Percentiles rank a stretch among this genome's conserved stretches.
Conservation (phyloP, 64 coral and sea anemone species). For the Cladopsammia gracilis region DNA sequence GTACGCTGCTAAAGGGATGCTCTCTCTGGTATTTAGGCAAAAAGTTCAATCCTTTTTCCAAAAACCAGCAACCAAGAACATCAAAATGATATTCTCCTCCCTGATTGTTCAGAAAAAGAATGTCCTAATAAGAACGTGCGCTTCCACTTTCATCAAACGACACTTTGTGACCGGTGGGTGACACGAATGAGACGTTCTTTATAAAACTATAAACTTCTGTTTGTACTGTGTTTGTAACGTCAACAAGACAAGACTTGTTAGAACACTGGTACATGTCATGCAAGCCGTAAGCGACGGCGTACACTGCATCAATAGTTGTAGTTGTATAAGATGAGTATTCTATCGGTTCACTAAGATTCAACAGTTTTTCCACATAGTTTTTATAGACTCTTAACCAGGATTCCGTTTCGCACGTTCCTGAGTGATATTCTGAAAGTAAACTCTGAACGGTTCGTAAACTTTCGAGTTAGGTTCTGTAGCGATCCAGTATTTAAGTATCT, state of each 20-base stretch:
- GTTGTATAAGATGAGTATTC: conserved; percentile 73
- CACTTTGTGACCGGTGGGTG: conserved; percentile 59
- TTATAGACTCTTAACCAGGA: conserved; percentile 48
- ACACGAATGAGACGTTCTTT: conserved; percentile 65
- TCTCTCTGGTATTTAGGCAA: neutral
- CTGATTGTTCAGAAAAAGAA: conserved; percentile 10
- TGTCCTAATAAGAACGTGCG: conserved; percentile 32
- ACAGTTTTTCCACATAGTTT: conserved; percentile 4
- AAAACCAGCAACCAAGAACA: conserved; percentile 51
- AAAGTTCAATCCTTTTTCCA: conserved; percentile 10
- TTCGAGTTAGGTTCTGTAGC: conserved; percentile 42
- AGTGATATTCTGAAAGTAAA: conserved; percentile 73
- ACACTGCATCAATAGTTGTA: conserved; percentile 76
- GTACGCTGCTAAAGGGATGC: neutral
- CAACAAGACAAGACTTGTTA: neutral
- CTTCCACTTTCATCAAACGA: conserved; percentile 68
- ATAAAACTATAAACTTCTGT: conserved; percentile 47
- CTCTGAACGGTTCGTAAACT: conserved; percentile 54
- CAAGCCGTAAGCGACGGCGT: conserved; percentile 58
- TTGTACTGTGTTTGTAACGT: conserved; percentile 42
- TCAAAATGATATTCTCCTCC: conserved; percentile 5
- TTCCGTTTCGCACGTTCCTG: conserved; percentile 44
- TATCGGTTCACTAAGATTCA: neutral
- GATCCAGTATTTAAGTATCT: conserved; percentile 54
- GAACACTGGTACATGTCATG: conserved; percentile 51